Conservation (phyloP, 2,113 vertebrate species). For the Oophaga pumilio region DNA sequence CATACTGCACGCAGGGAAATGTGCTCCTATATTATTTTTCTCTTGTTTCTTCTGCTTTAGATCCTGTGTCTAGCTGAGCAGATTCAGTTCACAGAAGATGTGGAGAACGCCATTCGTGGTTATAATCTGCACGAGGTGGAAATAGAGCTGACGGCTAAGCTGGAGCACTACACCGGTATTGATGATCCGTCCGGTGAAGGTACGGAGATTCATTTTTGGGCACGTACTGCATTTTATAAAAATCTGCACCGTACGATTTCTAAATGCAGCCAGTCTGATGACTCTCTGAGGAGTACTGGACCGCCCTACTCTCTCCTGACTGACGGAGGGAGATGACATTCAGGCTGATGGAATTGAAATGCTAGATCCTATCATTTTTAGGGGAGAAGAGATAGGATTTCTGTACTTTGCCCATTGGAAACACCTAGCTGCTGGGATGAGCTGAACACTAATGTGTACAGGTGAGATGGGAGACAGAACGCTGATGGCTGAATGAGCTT, state of each 20-base stretch:
- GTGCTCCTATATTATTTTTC: background rate
- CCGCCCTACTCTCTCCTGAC: too few relatives aligned
- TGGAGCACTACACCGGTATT: constrained; percentile 88
- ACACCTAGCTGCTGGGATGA: too few relatives aligned
- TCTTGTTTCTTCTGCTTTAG: constrained; percentile 65
- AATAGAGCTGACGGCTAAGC: constrained; percentile 82
- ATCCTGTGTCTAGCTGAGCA: constrained; percentile 92
- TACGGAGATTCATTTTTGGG: constrained; percentile 60
- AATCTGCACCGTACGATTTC: too few relatives aligned
- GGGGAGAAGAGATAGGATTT: too few relatives aligned
- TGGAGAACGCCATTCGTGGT: constrained; percentile 83
- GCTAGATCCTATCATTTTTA: too few relatives aligned
- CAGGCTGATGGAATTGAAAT: too few relatives aligned
- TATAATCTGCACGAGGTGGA: constrained; percentile 85
- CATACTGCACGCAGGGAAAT: background rate
- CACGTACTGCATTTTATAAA: background rate
- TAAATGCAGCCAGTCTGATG: background rate
- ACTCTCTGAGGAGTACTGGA: background rate
- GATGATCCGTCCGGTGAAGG: constrained; percentile 77
- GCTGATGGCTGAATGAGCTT: too few relatives aligned
- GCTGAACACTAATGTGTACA: too few relatives aligned
- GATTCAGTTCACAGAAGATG: constrained; percentile 95
- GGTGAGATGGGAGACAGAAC: too few relatives aligned
- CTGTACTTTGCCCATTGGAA: too few relatives aligned
- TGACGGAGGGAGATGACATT: too few relatives aligned